Percentiles rank a stretch among this genome's conserved stretches.
phyloP scores from a whole-genome alignment of 2,113 vertebrate genomes.

The Columba livia region DNA sequence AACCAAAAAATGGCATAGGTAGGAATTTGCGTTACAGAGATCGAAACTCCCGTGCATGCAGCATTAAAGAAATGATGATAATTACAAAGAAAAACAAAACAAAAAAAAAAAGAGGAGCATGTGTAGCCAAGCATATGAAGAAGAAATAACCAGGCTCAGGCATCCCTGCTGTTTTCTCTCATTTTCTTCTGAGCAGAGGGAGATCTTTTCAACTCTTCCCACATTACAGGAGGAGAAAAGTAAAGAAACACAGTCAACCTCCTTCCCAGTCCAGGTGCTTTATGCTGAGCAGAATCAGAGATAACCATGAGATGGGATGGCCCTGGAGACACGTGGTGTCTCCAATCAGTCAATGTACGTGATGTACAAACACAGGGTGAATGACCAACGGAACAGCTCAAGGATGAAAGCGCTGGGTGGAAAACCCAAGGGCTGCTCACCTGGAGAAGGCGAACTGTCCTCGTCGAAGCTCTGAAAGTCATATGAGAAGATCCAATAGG shows the following conservation, averaged over 20 bases:
- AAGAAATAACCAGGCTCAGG: not conserved
- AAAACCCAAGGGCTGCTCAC: not conserved
- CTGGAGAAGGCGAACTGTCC: not conserved
- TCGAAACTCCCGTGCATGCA: not conserved
- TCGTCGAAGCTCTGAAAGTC: not conserved
- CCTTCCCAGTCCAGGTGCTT: not conserved
- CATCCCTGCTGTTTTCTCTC: not conserved
- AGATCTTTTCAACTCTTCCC: not conserved
- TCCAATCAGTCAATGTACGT: not conserved
- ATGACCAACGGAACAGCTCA: not conserved
- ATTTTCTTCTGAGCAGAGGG: not conserved
- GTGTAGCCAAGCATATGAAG: not conserved
- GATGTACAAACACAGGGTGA: not conserved
- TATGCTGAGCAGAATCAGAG: not conserved
- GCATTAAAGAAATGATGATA: not conserved
- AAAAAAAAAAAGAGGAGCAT: not conserved
- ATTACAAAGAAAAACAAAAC: not conserved
- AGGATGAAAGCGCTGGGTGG: not conserved
- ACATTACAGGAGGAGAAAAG: not conserved
- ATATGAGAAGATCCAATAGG: not conserved
- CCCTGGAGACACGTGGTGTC: accelerated
- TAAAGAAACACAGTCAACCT: not conserved
- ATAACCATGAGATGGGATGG: not conserved
- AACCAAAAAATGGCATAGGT: not conserved
- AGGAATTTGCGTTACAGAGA: not conserved